phyloP scores from a whole-genome alignment of 2,797 vertebrate genomes.

The Cirrhinus molitorella region DNA sequence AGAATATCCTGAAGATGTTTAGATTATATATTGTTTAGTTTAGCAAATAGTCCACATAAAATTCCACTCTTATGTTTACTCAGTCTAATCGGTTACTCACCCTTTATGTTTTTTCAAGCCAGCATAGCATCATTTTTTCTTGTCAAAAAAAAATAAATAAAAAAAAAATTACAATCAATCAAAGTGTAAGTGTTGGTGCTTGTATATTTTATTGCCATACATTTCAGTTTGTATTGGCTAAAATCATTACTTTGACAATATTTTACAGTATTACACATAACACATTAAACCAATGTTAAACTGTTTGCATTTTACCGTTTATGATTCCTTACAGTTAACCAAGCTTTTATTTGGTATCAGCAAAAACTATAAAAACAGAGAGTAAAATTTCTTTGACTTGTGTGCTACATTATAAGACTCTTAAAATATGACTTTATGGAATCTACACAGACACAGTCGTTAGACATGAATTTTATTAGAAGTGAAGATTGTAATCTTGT shows the following conservation, averaged over 20 bases:
- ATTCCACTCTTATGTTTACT: background rate
- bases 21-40: background rate
- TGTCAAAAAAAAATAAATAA: background rate
- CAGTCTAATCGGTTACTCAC: background rate
- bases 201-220: too few species aligned
- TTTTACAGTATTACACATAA: too few species aligned
- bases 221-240: too few species aligned
- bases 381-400: background rate
- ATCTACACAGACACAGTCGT: background rate
- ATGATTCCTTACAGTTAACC: too few species aligned
- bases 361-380: background rate
- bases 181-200: too few species aligned
- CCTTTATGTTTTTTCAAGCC: background rate
- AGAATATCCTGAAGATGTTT: constrained; percentile 5
- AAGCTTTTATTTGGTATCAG: too few species aligned
- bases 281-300: too few species aligned
- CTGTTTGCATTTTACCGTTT: too few species aligned
- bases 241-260: too few species aligned
- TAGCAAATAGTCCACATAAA: background rate
- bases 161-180: too few species aligned
- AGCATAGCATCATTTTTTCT: background rate
- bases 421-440: background rate
- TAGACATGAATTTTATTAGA: background rate
- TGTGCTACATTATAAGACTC: background rate
- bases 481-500: background rate